Percentiles rank a stretch among this genome's conserved stretches.
Conservation (phyloP, 2,888 invertebrate species). For the Eugnorisma glareosa region DNA sequence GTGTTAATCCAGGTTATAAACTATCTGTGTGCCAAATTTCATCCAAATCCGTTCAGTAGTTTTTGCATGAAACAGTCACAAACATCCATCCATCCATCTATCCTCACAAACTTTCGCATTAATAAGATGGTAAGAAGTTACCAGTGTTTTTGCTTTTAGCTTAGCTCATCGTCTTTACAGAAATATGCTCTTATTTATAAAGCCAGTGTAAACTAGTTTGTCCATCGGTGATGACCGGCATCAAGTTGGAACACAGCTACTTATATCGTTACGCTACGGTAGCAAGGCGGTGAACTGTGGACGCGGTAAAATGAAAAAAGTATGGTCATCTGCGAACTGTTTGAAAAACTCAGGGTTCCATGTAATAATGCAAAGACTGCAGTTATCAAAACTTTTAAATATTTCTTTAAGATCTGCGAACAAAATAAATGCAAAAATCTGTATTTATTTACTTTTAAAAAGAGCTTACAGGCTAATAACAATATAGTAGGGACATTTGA, state of each 20-base stretch:
- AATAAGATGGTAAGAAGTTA: not conserved
- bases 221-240: conserved; percentile 33
- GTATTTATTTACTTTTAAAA: too few species aligned
- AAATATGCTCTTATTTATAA: conserved; percentile 12
- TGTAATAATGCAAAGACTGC: not conserved
- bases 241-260: conserved; percentile 51
- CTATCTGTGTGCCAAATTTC: too few species aligned
- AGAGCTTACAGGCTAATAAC: too few species aligned
- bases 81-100: too few species aligned
- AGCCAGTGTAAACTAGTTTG: conserved; percentile 25
- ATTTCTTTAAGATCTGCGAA: not conserved
- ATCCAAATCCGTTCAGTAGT: too few species aligned
- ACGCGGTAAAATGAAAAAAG: conserved; percentile 25
- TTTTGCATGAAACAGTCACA: too few species aligned
- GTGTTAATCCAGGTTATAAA: too few species aligned
- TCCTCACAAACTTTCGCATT: too few species aligned
- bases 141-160: not conserved
- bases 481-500: too few species aligned
- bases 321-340: conserved; percentile 30
- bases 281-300: conserved; percentile 62
- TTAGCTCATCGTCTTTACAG: not conserved
- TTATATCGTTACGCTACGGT: conserved; percentile 67
- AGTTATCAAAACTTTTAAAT: not conserved
- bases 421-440: not conserved
- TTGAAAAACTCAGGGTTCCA: conserved; percentile 31